Evolutionary conservation across 2,888 invertebrate species (phyloP), one percentile per base, ranked within the genome.

Genomic region (Autographa pulchrina): DNA sequence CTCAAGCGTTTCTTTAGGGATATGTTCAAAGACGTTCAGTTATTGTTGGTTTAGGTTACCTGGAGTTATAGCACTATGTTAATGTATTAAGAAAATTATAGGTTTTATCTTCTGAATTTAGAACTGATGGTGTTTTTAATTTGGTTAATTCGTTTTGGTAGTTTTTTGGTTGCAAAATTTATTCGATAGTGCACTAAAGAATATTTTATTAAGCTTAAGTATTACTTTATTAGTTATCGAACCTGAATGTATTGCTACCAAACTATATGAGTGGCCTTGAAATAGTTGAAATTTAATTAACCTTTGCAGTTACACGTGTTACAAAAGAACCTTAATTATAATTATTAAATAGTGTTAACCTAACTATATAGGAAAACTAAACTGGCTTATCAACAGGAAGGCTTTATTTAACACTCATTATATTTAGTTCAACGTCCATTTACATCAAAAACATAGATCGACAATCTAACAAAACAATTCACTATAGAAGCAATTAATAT

Each of bases 401-500:
- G 7, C 20, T 41, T 59, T 71, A 75, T 75, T 77, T 62, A 54
- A 20, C 13, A 80, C 25, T 70, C 75, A 79, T 79, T 75, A 75
- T 65, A 68, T 67, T 71, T 25, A 56, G 8, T n/a, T 54, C 67
- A 56, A 69, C 67, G 63, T 31, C 67, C 48, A 77, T 70, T 56
- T 62, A 68, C 54, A 74, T 70, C 60, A 66, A 73, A 80, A 85
- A 79, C 80, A 83, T 67, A 69, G 60, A 58, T 43, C 59, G 54
- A 84, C 66, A 82, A 85, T 84, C 78, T 69, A 85, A 83, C 76
- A 81, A 85, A 89, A 89, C 88, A 88, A 84, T 86, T 85, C 84
- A 81, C 86, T 86, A 85, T 86, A 89, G 85, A 83, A 85, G 88
- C 90, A 92, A 92, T 92, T 89, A 89, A 88, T 91, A 90, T 89